Conservation (phyloP, 2,888 invertebrate genomes). For the Ethmia dodecea region DNA sequence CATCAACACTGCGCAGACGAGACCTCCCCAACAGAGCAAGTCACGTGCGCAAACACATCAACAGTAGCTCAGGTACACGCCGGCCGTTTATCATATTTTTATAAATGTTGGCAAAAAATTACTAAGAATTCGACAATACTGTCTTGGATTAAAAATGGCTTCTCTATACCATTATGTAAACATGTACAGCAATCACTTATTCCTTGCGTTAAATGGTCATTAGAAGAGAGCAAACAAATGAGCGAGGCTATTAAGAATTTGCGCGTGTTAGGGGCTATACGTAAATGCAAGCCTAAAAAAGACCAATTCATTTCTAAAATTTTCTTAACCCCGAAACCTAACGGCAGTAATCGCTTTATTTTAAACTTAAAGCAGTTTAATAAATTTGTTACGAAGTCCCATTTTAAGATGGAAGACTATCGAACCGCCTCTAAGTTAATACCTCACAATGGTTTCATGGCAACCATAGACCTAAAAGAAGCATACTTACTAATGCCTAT, state of each 20-base stretch:
- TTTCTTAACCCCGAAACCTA: conserved; percentile 10
- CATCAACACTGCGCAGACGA: background rate
- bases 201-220: conserved; percentile 1
- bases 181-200: background rate
- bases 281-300: conserved; percentile 1
- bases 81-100: conserved; percentile 8
- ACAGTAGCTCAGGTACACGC: conserved; percentile 6
- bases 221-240: conserved; percentile 2
- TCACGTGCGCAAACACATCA: conserved; percentile 3
- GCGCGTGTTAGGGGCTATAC: conserved; percentile 4
- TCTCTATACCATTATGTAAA: conserved; percentile 5
- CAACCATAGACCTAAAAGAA: conserved; percentile 1
- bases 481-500: background rate
- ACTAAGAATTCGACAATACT: conserved; percentile 9
- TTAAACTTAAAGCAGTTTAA: conserved; percentile 11
- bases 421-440: background rate
- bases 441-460: background rate
- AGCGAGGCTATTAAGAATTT: conserved; percentile 7
- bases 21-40: conserved; percentile 1
- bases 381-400: conserved; percentile 7
- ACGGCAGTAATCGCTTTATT: conserved; percentile 14
- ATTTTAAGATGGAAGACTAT: conserved; percentile 16
- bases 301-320: conserved; percentile 12
- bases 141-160: conserved; percentile 10
- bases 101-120: conserved; percentile 9